Evolutionary conservation across 2,113 vertebrate species (phyloP).

Genomic region (Leiothrix lutea): DNA sequence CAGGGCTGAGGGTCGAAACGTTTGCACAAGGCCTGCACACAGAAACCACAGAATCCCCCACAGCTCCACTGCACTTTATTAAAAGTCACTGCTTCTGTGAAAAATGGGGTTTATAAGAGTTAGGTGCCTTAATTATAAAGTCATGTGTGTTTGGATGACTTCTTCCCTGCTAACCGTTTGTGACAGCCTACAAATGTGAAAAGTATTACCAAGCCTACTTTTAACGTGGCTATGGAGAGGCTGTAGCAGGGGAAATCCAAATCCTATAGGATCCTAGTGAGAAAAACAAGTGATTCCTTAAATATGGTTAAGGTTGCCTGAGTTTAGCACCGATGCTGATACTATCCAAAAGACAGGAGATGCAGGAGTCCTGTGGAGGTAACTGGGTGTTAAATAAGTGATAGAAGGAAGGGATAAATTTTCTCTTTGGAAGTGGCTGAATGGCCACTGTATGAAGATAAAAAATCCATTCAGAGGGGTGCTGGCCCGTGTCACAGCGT

Average conservation of each 20-base stretch:
- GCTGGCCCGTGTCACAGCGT: rapidly evolving
- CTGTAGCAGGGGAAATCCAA: constrained; percentile 35
- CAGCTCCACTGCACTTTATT: constrained; percentile 58
- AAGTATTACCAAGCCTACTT: constrained; percentile 71
- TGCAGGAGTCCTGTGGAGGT: not conserved
- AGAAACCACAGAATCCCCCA: constrained; percentile 68
- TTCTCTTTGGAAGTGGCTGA: not conserved
- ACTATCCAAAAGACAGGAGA: not conserved
- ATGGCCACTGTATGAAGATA: not conserved
- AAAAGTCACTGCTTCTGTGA: constrained; percentile 58
- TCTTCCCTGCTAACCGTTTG: constrained; percentile 43
- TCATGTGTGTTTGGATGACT: constrained; percentile 55
- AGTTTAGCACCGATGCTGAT: not conserved
- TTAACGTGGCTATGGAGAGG: constrained; percentile 63
- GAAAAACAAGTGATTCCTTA: constrained; percentile 61
- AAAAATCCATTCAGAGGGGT: not conserved
- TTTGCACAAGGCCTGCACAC: constrained; percentile 38
- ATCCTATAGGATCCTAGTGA: constrained; percentile 56
- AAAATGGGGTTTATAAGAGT: constrained; percentile 45
- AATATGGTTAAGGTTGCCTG: constrained; percentile 15
- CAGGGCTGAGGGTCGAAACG: constrained; percentile 48
- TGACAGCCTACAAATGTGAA: constrained; percentile 72
- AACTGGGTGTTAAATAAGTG: not conserved
- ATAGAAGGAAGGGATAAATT: not conserved
- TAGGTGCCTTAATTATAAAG: constrained; percentile 64